A percentile compares a stretch with the other conserved stretches of the same genome.
Evolutionary conservation across 2,888 invertebrate species (phyloP).

Genomic region (Heliconius erato): DNA sequence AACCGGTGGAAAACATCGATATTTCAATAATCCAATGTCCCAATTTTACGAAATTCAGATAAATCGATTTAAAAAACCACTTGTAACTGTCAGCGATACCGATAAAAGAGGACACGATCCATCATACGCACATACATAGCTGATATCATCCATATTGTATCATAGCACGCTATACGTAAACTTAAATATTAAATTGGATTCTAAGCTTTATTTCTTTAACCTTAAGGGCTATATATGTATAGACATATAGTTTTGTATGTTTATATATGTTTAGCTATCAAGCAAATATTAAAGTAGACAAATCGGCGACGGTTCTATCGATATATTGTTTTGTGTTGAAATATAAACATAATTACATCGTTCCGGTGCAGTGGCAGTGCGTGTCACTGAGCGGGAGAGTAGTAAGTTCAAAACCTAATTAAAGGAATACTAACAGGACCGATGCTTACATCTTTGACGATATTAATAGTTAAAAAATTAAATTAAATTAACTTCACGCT

Average conservation of each 20-base stretch:
- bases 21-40: slow-evolving; percentile 32
- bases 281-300: slow-evolving; percentile 50
- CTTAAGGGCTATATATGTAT: neutral
- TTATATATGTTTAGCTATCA: neutral
- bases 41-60: slow-evolving; percentile 40
- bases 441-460: neutral
- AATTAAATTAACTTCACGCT: too few species aligned
- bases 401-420: neutral
- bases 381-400: neutral
- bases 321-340: slow-evolving; percentile 38
- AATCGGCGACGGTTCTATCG: slow-evolving; percentile 50
- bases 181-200: slow-evolving; percentile 4
- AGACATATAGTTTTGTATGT: neutral
- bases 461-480: neutral
- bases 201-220: neutral
- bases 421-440: neutral
- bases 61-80: slow-evolving; percentile 41
- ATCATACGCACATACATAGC: slow-evolving; percentile 36
- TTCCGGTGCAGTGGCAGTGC: neutral
- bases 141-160: slow-evolving; percentile 41
- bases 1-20: slow-evolving; percentile 18
- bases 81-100: slow-evolving; percentile 46
- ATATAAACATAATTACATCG: neutral
- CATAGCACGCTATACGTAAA: neutral
- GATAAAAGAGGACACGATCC: slow-evolving; percentile 46